These are phyloP conservation scores for Orthonyx spaldingii DNA, from an alignment of 2,113 vertebrate genomes.

Conservation along the genomic window DNA sequence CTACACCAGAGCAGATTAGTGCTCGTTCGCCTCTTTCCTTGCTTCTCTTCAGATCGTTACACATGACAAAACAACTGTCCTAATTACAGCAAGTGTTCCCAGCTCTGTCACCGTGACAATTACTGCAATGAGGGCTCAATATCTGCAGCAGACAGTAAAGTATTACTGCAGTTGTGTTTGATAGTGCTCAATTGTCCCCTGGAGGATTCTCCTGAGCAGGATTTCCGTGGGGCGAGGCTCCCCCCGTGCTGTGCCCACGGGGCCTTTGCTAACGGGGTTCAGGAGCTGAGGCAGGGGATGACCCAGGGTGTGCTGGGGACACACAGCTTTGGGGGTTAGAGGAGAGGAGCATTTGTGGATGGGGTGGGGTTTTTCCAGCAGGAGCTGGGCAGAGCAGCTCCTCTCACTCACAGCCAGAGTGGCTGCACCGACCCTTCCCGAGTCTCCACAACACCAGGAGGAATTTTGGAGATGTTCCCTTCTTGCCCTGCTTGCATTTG, in stretches of 20 bases:
- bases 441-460: not conserved
- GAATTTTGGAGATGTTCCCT: not conserved
- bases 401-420: fast-evolving
- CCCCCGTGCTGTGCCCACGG: not conserved
- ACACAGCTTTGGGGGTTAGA: not conserved
- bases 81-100: conserved; percentile 70
- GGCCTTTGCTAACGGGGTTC: conserved; percentile 12
- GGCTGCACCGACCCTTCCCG: not conserved
- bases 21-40: conserved; percentile 61
- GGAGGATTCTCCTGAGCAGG: conserved; percentile 6
- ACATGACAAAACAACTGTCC: conserved; percentile 74
- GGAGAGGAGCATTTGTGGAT: not conserved
- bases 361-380: not conserved
- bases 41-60: conserved; percentile 72
- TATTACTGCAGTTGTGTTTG: conserved; percentile 65
- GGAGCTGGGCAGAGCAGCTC: not conserved
- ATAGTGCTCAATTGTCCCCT: conserved; percentile 64
- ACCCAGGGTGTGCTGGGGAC: not conserved
- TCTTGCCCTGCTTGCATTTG: not conserved
- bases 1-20: conserved; percentile 45
- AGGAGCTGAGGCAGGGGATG: not conserved
- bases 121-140: conserved; percentile 67
- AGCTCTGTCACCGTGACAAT: conserved; percentile 66
- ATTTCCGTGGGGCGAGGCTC: not conserved
- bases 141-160: conserved; percentile 63